Conservation (phyloP, 1,140 invertebrate genomes). For the Drosophila subobscura region DNA sequence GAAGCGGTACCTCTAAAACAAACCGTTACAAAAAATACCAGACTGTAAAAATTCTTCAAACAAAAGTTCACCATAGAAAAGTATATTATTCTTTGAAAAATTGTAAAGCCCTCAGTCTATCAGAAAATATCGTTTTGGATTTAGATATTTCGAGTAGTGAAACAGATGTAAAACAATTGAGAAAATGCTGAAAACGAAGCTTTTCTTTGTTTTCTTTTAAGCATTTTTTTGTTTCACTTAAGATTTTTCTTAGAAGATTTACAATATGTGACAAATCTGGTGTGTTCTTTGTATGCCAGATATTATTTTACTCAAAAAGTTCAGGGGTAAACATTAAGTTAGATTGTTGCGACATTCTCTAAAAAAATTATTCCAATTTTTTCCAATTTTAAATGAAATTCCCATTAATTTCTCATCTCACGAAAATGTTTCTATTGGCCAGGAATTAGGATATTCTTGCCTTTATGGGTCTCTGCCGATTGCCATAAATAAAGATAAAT, state of each 20-base stretch:
- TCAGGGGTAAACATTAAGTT: no score
- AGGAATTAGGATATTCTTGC: conserved; percentile 1
- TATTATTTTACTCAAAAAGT: no score
- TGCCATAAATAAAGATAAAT: conserved; percentile 69
- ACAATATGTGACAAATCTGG: background rate
- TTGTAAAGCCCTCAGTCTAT: no score
- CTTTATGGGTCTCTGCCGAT: conserved; percentile 39
- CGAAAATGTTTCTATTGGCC: conserved; percentile 13
- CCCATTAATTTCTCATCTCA: no score
- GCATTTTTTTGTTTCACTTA: conserved; percentile 30
- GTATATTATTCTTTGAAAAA: background rate
- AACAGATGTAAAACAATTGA: conserved; percentile 41
- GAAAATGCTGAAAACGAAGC: conserved; percentile 6
- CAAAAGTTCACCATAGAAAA: no score
- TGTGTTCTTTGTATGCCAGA: background rate
- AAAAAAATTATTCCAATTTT: conserved; percentile 4
- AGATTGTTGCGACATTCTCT: no score
- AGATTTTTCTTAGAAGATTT: background rate
- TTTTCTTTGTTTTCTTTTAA: conserved; percentile 24
- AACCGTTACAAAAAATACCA: no score
- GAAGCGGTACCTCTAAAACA: no score
- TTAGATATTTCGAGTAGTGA: no score
- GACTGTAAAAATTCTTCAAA: no score
- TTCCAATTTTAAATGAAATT: no score
- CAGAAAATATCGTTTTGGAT: no score